Evolutionary conservation across 2,888 invertebrate species (phyloP).

Genomic region (Leptopilina drosophilae): DNA sequence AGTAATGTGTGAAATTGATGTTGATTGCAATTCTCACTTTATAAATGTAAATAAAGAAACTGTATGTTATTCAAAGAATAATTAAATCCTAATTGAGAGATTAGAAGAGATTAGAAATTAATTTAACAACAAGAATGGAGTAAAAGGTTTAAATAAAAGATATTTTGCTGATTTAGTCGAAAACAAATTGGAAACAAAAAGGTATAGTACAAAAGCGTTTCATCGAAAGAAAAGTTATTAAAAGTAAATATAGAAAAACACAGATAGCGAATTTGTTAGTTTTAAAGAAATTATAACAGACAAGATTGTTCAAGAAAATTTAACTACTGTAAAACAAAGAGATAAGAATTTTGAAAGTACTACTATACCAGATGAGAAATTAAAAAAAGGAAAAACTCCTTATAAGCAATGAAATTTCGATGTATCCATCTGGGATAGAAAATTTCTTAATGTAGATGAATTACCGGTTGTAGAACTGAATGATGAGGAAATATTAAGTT

Average conservation of each 20-base stretch:
- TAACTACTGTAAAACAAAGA: not conserved
- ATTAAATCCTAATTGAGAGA: not conserved
- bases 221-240: not conserved
- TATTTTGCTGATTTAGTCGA: not conserved
- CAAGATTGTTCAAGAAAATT: not conserved
- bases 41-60: not conserved
- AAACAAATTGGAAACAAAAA: not conserved
- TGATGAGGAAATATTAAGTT: no score
- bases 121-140: not conserved
- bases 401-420: not conserved
- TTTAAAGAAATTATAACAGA: not conserved
- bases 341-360: not conserved
- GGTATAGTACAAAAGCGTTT: not conserved
- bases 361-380: not conserved
- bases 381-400: not conserved
- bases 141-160: not conserved
- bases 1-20: constrained; percentile 3
- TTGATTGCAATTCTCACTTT: constrained; percentile 6
- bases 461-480: not conserved
- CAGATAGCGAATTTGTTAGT: not conserved
- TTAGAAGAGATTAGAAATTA: not conserved
- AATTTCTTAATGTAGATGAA: not conserved
- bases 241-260: not conserved
- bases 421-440: not conserved
- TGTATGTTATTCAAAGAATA: not conserved